Percentiles rank a stretch among this genome's conserved stretches.
These are phyloP conservation scores for Tupaia chinensis DNA, from an alignment of 2,113 vertebrate species.

Conservation along the genomic window DNA sequence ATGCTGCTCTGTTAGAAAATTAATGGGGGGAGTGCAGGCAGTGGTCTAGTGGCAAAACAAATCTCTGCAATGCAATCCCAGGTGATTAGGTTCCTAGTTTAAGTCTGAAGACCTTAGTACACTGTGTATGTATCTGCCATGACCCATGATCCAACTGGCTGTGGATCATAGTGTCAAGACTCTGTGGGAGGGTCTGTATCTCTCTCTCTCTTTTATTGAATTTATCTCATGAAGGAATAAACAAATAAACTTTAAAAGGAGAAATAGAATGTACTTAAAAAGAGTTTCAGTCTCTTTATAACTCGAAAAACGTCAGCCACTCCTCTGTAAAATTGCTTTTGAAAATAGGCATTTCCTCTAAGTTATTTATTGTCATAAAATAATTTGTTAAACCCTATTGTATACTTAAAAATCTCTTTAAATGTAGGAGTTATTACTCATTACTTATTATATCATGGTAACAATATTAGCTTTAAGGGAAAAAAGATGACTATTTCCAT, in stretches of 20 bases:
- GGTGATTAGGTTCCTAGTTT: no score
- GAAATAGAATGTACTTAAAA: not conserved
- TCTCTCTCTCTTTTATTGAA: no score
- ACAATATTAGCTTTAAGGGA: conserved; percentile 7
- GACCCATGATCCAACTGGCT: no score
- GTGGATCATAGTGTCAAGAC: no score
- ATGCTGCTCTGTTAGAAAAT: not conserved
- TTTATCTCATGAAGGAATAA: no score
- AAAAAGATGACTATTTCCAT: not conserved
- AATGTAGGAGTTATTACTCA: not conserved
- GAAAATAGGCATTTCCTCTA: not conserved
- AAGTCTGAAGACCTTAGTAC: no score
- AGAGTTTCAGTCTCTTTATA: not conserved
- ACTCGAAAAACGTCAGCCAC: not conserved
- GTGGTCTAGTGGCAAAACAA: no score
- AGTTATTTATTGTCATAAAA: not conserved
- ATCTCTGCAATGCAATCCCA: no score
- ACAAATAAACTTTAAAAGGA: no score
- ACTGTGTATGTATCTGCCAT: no score
- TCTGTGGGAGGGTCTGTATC: no score
- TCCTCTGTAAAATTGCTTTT: not conserved
- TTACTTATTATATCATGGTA: not conserved
- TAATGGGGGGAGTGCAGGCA: no score
- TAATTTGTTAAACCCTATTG: not conserved
- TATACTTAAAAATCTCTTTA: not conserved